phyloP scores from a whole-genome alignment of 2,888 invertebrate species.

The Galeopsomyia nigrocyanea region DNA sequence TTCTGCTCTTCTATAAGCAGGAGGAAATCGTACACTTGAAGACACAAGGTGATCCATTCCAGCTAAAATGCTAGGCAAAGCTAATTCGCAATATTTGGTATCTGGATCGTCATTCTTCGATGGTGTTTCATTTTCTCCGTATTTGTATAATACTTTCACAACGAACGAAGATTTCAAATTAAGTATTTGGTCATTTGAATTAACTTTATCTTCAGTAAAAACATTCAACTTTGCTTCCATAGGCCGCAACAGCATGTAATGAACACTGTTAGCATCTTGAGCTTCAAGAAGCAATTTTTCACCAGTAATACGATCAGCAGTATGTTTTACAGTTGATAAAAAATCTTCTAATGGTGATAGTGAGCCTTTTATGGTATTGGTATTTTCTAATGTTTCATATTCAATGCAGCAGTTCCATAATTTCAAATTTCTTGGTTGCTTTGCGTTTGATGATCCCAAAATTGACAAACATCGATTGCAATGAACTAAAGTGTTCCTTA shows the following conservation, averaged over 20 bases:
- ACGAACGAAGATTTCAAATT: conserved; percentile 53
- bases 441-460: conserved; percentile 54
- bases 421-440: conserved; percentile 58
- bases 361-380: conserved; percentile 41
- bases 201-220: conserved; percentile 49
- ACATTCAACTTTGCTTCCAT: conserved; percentile 62
- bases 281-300: conserved; percentile 60
- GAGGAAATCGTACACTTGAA: conserved; percentile 61
- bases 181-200: conserved; percentile 45
- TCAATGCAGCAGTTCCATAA: conserved; percentile 63
- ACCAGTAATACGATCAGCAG: conserved; percentile 54
- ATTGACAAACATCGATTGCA: conserved; percentile 61
- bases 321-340: conserved; percentile 56
- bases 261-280: conserved; percentile 52
- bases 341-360: conserved; percentile 60
- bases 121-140: conserved; percentile 53
- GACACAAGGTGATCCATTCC: conserved; percentile 60
- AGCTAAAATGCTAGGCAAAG: conserved; percentile 58
- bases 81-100: conserved; percentile 57
- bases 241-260: conserved; percentile 59
- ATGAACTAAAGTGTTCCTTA: conserved; percentile 52
- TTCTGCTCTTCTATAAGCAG: conserved; percentile 57
- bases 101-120: conserved; percentile 50
- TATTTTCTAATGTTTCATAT: conserved; percentile 47
- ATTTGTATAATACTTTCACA: conserved; percentile 63